phyloP scores from a whole-genome alignment of 2,888 invertebrate genomes.

The Tipula confusa region DNA sequence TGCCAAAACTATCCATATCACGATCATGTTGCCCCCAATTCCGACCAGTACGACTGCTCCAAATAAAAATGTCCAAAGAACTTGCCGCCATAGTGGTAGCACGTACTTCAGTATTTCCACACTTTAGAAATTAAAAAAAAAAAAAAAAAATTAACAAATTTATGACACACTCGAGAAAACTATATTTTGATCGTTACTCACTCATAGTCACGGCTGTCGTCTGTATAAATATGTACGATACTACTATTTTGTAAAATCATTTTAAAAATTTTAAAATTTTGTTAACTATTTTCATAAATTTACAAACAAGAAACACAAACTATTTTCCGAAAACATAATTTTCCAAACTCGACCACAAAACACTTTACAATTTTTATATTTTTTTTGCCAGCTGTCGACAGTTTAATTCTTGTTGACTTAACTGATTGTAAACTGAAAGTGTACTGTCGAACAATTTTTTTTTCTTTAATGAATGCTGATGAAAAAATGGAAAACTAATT shows the following conservation, averaged over 20 bases:
- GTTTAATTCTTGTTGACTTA: no score
- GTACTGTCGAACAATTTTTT: no score
- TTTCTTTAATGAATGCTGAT: no score
- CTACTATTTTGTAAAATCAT: background rate
- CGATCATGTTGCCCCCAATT: constrained; percentile 92
- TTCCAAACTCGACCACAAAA: no score
- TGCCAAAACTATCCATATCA: constrained; percentile 95
- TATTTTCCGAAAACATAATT: no score
- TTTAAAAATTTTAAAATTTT: no score
- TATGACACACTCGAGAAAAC: background rate
- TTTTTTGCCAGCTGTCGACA: no score
- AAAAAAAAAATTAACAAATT: background rate
- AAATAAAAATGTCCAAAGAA: constrained; percentile 82
- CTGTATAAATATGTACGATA: background rate
- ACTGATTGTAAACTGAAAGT: no score
- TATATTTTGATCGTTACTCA: background rate
- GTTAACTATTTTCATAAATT: no score
- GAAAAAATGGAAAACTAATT: no score
- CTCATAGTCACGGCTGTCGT: background rate
- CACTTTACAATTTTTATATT: no score
- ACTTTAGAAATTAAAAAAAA: background rate
- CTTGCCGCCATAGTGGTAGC: constrained; percentile 81
- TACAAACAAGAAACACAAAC: no score
- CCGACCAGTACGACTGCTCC: constrained; percentile 90
- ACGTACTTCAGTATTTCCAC: background rate